Evolutionary conservation across 2,888 invertebrate species (phyloP).

Genomic region (Nasonovia ribisnigri): DNA sequence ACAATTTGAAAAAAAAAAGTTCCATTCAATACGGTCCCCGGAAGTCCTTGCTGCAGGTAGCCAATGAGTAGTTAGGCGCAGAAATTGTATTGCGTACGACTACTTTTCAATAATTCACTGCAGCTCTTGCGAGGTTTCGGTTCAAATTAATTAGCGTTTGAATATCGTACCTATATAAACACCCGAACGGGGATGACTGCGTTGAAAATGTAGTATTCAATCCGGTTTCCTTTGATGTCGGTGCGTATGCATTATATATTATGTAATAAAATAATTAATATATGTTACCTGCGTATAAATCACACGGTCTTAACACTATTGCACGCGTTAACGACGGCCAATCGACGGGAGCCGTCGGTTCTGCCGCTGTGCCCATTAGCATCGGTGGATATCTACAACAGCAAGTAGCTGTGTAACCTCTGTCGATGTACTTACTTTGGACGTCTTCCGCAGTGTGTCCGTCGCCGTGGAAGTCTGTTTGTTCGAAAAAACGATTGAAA

Average conservation of each 20-base stretch:
- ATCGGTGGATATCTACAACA: not conserved
- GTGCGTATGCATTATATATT: not conserved
- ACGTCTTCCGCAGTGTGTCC: not conserved
- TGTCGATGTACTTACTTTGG: not conserved
- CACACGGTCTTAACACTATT: not conserved
- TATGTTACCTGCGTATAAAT: not conserved
- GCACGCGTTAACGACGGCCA: not conserved
- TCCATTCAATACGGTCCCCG: not conserved
- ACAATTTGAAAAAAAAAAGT: not conserved
- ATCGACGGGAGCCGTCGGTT: not conserved
- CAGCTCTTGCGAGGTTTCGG: not conserved
- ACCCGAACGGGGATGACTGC: not conserved
- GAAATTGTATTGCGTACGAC: not conserved
- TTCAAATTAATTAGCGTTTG: slow-evolving; percentile 26
- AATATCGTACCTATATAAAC: not conserved
- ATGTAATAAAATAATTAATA: not conserved
- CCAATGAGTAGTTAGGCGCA: too few species aligned
- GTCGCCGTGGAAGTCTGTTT: not conserved
- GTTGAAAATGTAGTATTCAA: not conserved
- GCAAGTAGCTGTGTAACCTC: not conserved
- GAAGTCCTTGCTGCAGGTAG: not conserved
- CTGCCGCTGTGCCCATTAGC: not conserved
- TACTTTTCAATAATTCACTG: slow-evolving; percentile 21
- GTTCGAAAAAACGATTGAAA: not conserved
- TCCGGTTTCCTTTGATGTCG: slow-evolving; percentile 42